Conservation (phyloP, 2,888 invertebrate species). For the Philaethria dido region DNA sequence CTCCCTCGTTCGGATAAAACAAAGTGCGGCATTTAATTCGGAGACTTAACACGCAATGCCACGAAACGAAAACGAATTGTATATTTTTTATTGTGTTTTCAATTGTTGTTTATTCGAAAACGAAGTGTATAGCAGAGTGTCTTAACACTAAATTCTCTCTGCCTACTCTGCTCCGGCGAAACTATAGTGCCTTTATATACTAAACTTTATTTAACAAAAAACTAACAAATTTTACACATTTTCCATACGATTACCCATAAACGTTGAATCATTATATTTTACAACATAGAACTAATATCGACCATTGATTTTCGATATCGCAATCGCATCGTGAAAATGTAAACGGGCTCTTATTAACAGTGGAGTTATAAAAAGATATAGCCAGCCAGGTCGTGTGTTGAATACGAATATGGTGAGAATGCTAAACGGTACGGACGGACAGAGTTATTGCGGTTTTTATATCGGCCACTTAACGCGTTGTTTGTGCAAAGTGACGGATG, state of each 20-base stretch:
- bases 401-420: constrained; percentile 73
- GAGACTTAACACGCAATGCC: no score
- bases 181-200: no score
- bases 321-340: constrained; percentile 39
- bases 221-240: neutral
- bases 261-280: constrained; percentile 15
- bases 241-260: constrained; percentile 1
- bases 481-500: constrained; percentile 38
- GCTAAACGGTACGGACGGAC: constrained; percentile 60
- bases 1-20: no score
- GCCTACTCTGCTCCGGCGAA: no score
- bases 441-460: constrained; percentile 70
- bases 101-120: no score
- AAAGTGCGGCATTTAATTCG: no score
- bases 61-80: no score
- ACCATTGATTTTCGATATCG: constrained; percentile 31
- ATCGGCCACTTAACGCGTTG: constrained; percentile 65
- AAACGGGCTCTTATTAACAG: constrained; percentile 65
- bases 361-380: constrained; percentile 69
- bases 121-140: no score
- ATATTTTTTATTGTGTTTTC: no score
- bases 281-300: constrained; percentile 22
- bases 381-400: constrained; percentile 55
- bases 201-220: no score
- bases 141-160: no score